Base-by-base conservation (phyloP, 2,113 vertebrate genomes). In the Gavialis gangeticus region DNA sequence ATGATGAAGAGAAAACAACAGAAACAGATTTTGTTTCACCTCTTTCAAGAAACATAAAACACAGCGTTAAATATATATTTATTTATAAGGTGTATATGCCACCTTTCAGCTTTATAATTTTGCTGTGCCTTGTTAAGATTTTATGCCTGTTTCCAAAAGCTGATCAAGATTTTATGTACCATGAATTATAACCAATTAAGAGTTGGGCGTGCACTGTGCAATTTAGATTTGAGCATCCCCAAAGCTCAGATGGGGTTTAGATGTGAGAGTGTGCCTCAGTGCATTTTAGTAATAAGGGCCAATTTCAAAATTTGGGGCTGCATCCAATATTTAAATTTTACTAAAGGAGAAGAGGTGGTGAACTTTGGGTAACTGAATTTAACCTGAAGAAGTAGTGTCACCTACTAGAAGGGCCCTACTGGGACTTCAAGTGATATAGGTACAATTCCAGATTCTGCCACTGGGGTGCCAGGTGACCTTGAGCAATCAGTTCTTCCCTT, bases 361-460 rank as follows among this genome's bases (percentile, higher is more conserved):
- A 82, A 79, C 66, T 88, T 75, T 75, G 37, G 21, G 25, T 67
- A 27, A 37, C 73, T 75, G 73, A 83, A 78, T 56, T 62, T 75
- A 62, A 46, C 46, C 46, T 0, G 34, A 75, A 30, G 76, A 84
- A 87, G 4, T 25, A 64, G 63, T 84, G 16, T 21, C 71, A 77
- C 86, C 76, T 7, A 28, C 80, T 30, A 30, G 58, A 73, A 0
- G 12, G 1, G 6, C 59, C 46, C 90, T 87, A 81, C 0, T 0
- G 77, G 58, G 17, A 22, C 75, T 77, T 81, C 87, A 28, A 54
- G 76, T 78, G 80, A 63, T 84, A 63, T 78, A 58, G 34, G 55
- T 90, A 84, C 76, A 84, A 73, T 60, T 73, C 27, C n/a, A 87
- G 76, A 37, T 71, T 84, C 81, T 90, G 54, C 37, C 10, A 77